Evolutionary conservation across 2,888 invertebrate species (phyloP).

Genomic region (Spodoptera picta): DNA sequence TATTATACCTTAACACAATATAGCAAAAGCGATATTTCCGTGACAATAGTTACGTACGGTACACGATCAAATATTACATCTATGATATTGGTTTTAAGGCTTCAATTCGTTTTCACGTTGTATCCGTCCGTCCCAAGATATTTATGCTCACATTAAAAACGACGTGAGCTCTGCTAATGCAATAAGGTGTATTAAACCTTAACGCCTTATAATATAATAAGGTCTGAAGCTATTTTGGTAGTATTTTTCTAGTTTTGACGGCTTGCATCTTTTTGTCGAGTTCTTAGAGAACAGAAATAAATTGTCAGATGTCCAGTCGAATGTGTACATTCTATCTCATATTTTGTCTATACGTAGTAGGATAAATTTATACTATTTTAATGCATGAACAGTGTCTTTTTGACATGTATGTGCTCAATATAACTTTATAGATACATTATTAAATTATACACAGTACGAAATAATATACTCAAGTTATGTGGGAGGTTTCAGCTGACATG

Average conservation of each 20-base stretch:
- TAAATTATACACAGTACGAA: neutral
- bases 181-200: constrained; percentile 20
- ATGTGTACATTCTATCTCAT: constrained; percentile 39
- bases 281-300: constrained; percentile 26
- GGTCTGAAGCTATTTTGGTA: constrained; percentile 21
- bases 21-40: constrained; percentile 26
- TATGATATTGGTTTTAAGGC: too few species aligned
- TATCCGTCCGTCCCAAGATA: constrained; percentile 12
- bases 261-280: constrained; percentile 22
- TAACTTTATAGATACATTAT: constrained; percentile 24
- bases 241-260: constrained; percentile 31
- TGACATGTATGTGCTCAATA: constrained; percentile 46
- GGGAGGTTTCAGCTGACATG: constrained; percentile 67
- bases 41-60: constrained; percentile 6
- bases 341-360: constrained; percentile 25
- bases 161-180: constrained; percentile 11
- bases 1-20: constrained; percentile 38
- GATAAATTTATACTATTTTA: constrained; percentile 19
- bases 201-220: constrained; percentile 24
- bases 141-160: constrained; percentile 3
- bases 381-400: constrained; percentile 34
- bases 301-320: constrained; percentile 36
- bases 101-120: constrained; percentile 17
- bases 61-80: neutral
- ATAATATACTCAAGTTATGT: constrained; percentile 75